Conservation (phyloP, 2,113 vertebrate genomes). For the Cochlearius cochlearius region DNA sequence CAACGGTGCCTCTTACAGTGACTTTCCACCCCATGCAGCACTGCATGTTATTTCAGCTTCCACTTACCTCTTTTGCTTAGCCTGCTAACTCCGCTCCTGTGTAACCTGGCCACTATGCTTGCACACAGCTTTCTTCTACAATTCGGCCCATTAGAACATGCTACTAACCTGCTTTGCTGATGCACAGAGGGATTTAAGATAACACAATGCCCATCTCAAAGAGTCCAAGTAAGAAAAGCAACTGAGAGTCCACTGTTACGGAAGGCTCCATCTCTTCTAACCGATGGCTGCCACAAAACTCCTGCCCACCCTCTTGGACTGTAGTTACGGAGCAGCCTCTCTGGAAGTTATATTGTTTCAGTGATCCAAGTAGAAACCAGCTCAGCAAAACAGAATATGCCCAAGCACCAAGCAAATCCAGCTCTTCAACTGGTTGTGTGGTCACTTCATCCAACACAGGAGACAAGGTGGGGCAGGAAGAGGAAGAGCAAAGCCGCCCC, state of each 20-base stretch:
- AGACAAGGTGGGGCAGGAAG: background rate
- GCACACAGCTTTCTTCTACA: background rate
- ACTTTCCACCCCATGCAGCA: background rate
- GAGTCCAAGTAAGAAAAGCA: background rate
- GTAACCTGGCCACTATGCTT: background rate
- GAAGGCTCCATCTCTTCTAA: background rate
- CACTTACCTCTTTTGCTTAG: background rate
- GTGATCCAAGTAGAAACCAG: background rate
- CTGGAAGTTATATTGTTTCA: background rate
- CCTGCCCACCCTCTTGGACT: background rate
- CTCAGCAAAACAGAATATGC: background rate
- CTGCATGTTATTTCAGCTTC: background rate
- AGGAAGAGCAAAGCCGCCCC: background rate
- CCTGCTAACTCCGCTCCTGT: background rate
- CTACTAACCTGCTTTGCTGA: background rate
- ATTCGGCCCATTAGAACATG: background rate
- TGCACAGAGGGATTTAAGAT: background rate
- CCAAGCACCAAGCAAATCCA: background rate
- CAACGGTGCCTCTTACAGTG: background rate
- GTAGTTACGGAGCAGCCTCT: background rate
- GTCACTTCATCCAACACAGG: background rate
- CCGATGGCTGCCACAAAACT: background rate
- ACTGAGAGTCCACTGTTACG: background rate
- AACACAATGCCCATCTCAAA: background rate
- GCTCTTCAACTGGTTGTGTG: background rate